Conservation (phyloP, 1,140 invertebrate species). For the Epicauta chinensis region DNA sequence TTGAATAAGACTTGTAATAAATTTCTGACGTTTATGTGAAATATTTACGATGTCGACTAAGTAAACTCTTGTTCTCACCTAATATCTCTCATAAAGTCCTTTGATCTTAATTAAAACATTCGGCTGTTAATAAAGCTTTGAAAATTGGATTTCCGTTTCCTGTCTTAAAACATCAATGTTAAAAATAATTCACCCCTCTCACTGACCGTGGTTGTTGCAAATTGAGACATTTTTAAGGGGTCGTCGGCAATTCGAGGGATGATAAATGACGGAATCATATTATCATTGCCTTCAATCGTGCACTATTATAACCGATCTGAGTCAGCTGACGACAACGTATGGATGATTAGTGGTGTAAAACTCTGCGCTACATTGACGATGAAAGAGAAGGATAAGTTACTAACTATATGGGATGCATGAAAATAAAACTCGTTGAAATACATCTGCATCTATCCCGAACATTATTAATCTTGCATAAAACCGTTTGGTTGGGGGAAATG, state of each 20-base stretch:
- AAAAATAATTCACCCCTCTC: too few relatives aligned
- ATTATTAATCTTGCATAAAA: too few relatives aligned
- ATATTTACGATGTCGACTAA: too few relatives aligned
- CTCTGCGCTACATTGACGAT: conserved; percentile 9
- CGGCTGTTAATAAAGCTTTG: background rate
- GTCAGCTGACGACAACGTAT: conserved; percentile 9
- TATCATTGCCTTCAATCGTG: conserved; percentile 10
- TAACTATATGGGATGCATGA: conserved; percentile 8
- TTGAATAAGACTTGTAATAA: conserved; percentile 3
- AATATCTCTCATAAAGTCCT: background rate
- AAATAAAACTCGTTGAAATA: background rate
- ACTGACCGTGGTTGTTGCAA: too few relatives aligned
- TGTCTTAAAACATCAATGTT: background rate
- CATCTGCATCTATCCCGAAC: background rate
- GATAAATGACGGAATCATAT: conserved; percentile 15
- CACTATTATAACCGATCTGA: conserved; percentile 11
- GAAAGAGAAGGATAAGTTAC: conserved; percentile 15
- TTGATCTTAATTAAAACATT: too few relatives aligned
- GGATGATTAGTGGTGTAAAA: conserved; percentile 11
- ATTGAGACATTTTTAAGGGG: background rate
- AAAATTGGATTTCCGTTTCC: too few relatives aligned
- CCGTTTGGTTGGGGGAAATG: too few relatives aligned
- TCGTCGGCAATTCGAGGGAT: background rate
- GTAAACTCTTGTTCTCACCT: background rate
- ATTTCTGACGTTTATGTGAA: background rate